These are phyloP conservation scores for Meta bourneti DNA, from an alignment of 2,888 invertebrate genomes.

Conservation along the genomic window DNA sequence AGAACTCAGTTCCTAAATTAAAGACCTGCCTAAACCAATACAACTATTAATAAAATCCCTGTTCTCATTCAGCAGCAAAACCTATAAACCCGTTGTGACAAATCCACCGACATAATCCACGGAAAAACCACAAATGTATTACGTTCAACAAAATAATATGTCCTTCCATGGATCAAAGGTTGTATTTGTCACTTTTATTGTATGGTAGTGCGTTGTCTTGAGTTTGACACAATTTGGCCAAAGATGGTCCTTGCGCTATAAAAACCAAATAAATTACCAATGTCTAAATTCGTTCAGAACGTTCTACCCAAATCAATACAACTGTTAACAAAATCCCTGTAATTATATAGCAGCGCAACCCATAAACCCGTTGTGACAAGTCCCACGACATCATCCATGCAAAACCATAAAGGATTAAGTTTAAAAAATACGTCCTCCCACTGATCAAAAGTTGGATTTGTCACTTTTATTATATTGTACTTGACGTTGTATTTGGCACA, in stretches of 20 bases:
- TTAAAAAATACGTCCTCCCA: slow-evolving; percentile 40
- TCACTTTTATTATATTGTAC: slow-evolving; percentile 20
- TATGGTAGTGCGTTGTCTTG: too few relatives aligned
- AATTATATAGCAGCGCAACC: background rate
- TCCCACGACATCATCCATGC: background rate
- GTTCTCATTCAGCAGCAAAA: background rate
- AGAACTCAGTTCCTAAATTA: too few relatives aligned
- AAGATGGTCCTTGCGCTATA: too few relatives aligned
- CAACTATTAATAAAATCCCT: too few relatives aligned
- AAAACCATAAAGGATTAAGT: slow-evolving; percentile 62
- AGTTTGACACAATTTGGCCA: too few relatives aligned
- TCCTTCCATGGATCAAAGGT: slow-evolving; percentile 40
- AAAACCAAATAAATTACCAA: too few relatives aligned
- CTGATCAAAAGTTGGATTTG: slow-evolving; percentile 61
- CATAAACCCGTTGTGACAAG: slow-evolving; percentile 46
- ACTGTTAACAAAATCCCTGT: background rate
- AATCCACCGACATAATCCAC: background rate
- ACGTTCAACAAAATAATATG: slow-evolving; percentile 57
- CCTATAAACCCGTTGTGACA: slow-evolving; percentile 46
- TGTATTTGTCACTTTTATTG: slow-evolving; percentile 71
- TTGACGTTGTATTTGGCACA: too few relatives aligned
- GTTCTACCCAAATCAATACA: too few relatives aligned
- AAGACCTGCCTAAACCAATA: too few relatives aligned
- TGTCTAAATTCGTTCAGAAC: too few relatives aligned
- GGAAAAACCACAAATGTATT: slow-evolving; percentile 58